Percentiles rank a stretch among this genome's conserved stretches.
Evolutionary conservation across 2,113 vertebrate species (phyloP).

Genomic region (Muscicapa adusta): DNA sequence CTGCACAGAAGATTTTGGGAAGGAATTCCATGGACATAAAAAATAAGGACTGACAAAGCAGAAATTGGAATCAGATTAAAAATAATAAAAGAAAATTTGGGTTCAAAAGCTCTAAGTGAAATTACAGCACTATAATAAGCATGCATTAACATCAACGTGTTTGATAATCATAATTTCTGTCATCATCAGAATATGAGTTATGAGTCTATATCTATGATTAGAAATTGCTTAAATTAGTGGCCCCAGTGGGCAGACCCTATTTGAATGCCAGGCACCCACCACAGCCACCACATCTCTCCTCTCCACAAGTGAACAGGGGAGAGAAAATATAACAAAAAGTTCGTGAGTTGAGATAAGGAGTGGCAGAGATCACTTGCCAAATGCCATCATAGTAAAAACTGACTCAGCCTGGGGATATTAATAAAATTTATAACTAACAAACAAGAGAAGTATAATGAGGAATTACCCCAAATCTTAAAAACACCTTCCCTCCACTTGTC

Average conservation of each 20-base stretch:
- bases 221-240: neutral
- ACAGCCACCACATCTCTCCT: neutral
- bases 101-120: neutral
- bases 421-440: neutral
- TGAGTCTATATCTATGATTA: neutral
- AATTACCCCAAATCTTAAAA: neutral
- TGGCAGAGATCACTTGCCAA: neutral
- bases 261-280: neutral
- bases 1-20: neutral
- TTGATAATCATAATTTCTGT: neutral
- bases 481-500: too few species aligned
- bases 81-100: neutral
- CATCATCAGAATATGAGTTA: neutral
- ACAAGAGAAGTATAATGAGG: neutral
- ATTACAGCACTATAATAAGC: neutral
- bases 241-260: neutral
- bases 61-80: neutral
- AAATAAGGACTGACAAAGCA: neutral
- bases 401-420: neutral
- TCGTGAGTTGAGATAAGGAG: neutral
- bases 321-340: neutral
- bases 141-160: neutral
- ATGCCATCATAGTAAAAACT: neutral
- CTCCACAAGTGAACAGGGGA: neutral
- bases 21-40: neutral